Base-by-base conservation (phyloP, 2,113 vertebrate genomes). In the Catharus minimus region DNA sequence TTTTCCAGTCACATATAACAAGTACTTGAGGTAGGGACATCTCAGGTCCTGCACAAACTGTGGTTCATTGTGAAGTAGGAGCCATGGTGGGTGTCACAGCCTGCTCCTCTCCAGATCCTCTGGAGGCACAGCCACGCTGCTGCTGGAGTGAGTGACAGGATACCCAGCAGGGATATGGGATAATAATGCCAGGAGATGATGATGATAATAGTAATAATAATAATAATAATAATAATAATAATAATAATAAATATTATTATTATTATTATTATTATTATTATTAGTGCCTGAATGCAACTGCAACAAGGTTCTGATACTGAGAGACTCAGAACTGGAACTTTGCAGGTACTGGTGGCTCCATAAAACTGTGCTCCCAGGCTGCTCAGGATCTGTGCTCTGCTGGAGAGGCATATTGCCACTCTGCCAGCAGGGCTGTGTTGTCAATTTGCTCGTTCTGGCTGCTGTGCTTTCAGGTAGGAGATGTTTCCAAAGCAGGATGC, bases 111-210 rank as follows among this genome's bases (percentile, higher is more conserved):
- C 32, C n/a, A 4, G 49, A 4, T 7, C 20, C 1, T 1, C 50
- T 49, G 84, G 26, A 64, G 66, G 41, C 57, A 30, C 0, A 1
- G 39, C 46, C n/a, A 13, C 0, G 1, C 52, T 39, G 46, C 44
- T 46, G 80, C 21, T 79, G 47, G 2, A 15, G 2, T 4, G 57
- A 57, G 43, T 23, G 67, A 9, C 0, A 0, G 23, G 44, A 50
- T 6, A 0, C 1, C 2, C 9, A 3, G 60, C 2, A 11, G 47
- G 9, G 27, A 55, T 12, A 0, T 2, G 43, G 64, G 18, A 15
- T 16, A 26, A 2, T 2, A 5, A 3, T 1, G 2, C 26, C 15
- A 4, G 36, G 43, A 53, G 53, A 7, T 28, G 5, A 10, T 50
- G 9, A 28, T 28, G 16, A 28, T 22, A 23, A 22, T 47, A 23